phyloP scores from a whole-genome alignment of 2,797 vertebrate genomes.

The Australoheros facetus region DNA sequence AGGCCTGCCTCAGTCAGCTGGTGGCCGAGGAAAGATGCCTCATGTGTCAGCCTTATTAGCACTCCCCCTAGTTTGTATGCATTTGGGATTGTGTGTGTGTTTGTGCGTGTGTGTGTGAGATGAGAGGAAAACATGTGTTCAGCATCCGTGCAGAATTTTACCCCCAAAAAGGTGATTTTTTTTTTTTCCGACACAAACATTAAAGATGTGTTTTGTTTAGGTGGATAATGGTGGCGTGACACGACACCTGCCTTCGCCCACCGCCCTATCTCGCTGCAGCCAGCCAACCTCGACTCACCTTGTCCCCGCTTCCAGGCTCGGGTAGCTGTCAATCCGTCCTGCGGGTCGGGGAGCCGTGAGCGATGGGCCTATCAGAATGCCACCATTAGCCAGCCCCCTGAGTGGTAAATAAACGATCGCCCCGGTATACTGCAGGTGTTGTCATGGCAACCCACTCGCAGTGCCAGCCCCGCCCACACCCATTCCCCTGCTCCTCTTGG shows the following conservation, averaged over 20 bases:
- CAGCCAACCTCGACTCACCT: constrained; percentile 69
- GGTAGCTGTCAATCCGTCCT: constrained; percentile 80
- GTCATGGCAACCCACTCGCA: constrained; percentile 87
- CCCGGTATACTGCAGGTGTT: constrained; percentile 92
- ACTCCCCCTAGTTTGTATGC: constrained; percentile 78
- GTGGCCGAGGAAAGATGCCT: constrained; percentile 82
- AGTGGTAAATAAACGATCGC: constrained; percentile 90
- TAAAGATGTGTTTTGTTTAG: constrained; percentile 34
- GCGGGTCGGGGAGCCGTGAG: constrained; percentile 70
- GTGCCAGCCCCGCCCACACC: constrained; percentile 77
- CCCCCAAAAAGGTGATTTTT: background rate
- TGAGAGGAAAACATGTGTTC: background rate
- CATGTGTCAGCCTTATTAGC: constrained; percentile 87
- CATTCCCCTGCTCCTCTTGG: constrained; percentile 79
- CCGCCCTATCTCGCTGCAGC: constrained; percentile 28
- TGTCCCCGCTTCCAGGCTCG: constrained; percentile 71
- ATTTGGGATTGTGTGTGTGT: constrained; percentile 65
- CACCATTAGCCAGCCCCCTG: constrained; percentile 83
- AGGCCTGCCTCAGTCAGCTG: constrained; percentile 87
- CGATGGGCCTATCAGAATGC: constrained; percentile 81
- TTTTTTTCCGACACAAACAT: background rate
- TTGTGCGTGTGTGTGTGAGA: constrained; percentile 37
- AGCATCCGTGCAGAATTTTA: background rate
- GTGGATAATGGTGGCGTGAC: constrained; percentile 3
- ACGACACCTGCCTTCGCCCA: constrained; percentile 23